phyloP scores from a whole-genome alignment of 1,140 invertebrate genomes.

The Onthophagus taurus region DNA sequence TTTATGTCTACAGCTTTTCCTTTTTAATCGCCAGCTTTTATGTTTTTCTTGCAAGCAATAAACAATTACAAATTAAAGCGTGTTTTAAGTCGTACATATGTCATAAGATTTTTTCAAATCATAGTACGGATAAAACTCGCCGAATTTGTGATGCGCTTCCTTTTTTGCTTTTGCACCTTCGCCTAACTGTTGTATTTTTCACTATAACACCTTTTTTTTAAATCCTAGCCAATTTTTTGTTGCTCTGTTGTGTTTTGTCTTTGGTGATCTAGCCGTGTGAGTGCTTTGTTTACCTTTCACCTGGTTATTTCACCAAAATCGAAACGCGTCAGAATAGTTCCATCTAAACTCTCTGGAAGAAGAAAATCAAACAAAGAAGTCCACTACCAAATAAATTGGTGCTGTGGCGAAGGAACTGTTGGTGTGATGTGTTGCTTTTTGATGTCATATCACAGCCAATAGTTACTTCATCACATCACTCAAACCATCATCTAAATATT shows the following conservation, averaged over 20 bases:
- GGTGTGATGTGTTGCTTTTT: constrained; percentile 32
- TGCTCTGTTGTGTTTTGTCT: constrained; percentile 19
- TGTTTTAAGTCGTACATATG: too few relatives aligned
- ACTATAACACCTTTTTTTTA: too few relatives aligned
- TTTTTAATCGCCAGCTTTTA: constrained; percentile 17
- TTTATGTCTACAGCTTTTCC: too few relatives aligned
- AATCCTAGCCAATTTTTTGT: neutral
- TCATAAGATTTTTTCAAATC: constrained; percentile 15
- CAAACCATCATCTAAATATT: constrained; percentile 4
- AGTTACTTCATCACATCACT: constrained; percentile 30
- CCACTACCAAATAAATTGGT: too few relatives aligned
- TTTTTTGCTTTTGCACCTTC: constrained; percentile 2
- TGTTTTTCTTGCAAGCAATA: too few relatives aligned
- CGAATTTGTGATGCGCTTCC: constrained; percentile 1
- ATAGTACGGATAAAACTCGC: constrained; percentile 26
- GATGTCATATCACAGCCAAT: constrained; percentile 37
- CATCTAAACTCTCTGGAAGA: too few relatives aligned
- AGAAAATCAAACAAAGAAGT: too few relatives aligned
- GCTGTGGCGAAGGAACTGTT: constrained; percentile 32
- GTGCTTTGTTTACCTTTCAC: constrained; percentile 21
- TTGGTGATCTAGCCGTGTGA: constrained; percentile 41
- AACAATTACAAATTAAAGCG: too few relatives aligned
- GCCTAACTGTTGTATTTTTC: neutral
- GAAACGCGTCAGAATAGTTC: constrained; percentile 9
- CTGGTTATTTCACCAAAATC: constrained; percentile 30